These are phyloP conservation scores for Pipistrellus pipistrellus DNA, from an alignment of 2,797 vertebrate genomes.

Conservation along the genomic window DNA sequence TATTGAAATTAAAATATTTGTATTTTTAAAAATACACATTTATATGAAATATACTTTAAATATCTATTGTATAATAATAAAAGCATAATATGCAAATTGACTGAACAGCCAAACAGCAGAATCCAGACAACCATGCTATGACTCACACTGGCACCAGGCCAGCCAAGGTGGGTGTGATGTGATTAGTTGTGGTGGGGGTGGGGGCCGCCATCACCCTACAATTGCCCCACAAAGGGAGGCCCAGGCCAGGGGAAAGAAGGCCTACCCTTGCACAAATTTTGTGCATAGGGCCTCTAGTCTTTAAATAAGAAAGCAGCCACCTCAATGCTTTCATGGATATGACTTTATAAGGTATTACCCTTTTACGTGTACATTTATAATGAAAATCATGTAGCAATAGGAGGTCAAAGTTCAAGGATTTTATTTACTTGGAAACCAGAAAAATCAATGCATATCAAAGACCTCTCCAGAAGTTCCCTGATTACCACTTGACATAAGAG, in stretches of 20 bases:
- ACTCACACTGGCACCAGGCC: too few relatives aligned
- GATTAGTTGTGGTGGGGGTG: accelerated
- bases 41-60: background rate
- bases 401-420: background rate
- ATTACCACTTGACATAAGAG: background rate
- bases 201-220: too few relatives aligned
- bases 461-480: background rate
- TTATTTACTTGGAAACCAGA: background rate
- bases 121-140: too few relatives aligned
- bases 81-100: too few relatives aligned
- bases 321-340: background rate
- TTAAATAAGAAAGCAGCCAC: background rate
- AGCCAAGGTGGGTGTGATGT: too few relatives aligned
- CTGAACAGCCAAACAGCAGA: too few relatives aligned
- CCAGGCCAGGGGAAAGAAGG: too few relatives aligned
- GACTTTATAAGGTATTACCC: background rate
- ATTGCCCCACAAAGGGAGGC: too few relatives aligned
- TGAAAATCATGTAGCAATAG: background rate
- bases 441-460: slow-evolving; percentile 1
- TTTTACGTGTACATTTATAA: background rate
- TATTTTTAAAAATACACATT: slow-evolving; percentile 14
- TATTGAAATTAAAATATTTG: background rate
- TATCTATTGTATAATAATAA: background rate
- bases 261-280: too few relatives aligned
- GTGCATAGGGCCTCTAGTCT: background rate